Percentiles rank a stretch among this genome's conserved stretches.
phyloP scores from a whole-genome alignment of 2,113 vertebrate species.

The Erythrocercus mccallii region DNA sequence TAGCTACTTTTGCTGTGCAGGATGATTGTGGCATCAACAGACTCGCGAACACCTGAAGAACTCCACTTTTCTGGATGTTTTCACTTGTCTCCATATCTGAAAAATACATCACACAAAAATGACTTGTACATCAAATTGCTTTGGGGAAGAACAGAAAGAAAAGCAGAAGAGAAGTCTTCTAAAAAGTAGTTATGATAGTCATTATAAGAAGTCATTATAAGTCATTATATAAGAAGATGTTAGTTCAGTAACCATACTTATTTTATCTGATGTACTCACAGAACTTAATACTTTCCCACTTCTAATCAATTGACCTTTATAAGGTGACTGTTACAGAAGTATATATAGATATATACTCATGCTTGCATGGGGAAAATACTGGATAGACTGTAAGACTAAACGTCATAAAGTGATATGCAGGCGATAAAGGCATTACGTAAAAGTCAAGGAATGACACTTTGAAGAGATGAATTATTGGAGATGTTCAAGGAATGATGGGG shows the following conservation, averaged over 20 bases:
- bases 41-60: conserved; percentile 84
- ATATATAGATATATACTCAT: background rate
- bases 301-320: background rate
- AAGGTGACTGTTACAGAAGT: background rate
- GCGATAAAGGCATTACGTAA: background rate
- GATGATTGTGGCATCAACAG: conserved; percentile 86
- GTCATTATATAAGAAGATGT: background rate
- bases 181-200: background rate
- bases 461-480: background rate
- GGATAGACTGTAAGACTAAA: background rate
- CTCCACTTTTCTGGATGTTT: conserved; percentile 91
- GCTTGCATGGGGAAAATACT: background rate
- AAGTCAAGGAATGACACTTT: background rate
- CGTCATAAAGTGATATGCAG: background rate
- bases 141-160: background rate
- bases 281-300: background rate
- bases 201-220: too few species aligned
- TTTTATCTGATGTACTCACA: background rate
- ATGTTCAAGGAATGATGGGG: background rate
- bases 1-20: conserved; percentile 93
- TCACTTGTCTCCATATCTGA: conserved; percentile 91
- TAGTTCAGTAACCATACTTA: background rate
- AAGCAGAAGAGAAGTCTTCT: background rate
- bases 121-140: background rate
- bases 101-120: conserved; percentile 55